phyloP scores from a whole-genome alignment of 2,888 invertebrate genomes.

The Netelia inedita region DNA sequence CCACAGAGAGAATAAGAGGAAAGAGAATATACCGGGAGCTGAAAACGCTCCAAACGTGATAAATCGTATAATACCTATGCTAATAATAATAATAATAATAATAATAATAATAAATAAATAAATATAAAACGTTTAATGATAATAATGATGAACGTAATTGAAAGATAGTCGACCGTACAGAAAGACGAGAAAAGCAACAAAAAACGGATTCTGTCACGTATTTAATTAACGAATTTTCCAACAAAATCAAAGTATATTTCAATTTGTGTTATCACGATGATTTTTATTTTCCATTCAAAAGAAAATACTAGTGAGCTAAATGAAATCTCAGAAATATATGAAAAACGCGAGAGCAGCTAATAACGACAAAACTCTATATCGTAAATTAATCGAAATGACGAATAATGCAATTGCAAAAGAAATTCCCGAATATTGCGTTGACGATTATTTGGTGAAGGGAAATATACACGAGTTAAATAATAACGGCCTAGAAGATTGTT shows the following conservation, averaged over 20 bases:
- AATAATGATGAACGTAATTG: slow-evolving; percentile 62
- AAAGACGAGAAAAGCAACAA: slow-evolving; percentile 13
- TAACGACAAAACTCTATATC: background rate
- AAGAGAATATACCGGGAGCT: slow-evolving; percentile 22
- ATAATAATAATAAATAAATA: slow-evolving; percentile 35
- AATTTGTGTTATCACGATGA: background rate
- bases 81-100: slow-evolving; percentile 34
- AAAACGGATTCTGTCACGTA: slow-evolving; percentile 26
- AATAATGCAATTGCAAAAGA: background rate
- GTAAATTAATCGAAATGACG: slow-evolving; percentile 19
- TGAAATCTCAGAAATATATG: background rate
- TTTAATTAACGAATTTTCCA: background rate
- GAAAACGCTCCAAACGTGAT: slow-evolving; percentile 62
- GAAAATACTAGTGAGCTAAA: background rate
- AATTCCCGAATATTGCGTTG: background rate
- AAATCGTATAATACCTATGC: slow-evolving; percentile 55
- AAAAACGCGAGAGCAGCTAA: background rate
- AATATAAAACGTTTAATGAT: slow-evolving; percentile 53
- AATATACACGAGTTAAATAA: slow-evolving; percentile 45
- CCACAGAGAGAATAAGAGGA: slow-evolving; percentile 36
- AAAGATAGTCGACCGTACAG: slow-evolving; percentile 22
- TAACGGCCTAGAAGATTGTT: slow-evolving; percentile 70
- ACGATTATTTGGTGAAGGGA: slow-evolving; percentile 8
- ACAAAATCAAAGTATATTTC: slow-evolving; percentile 13
- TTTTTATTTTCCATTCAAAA: slow-evolving; percentile 16